Conservation (phyloP, 2,888 invertebrate species). For the Patella pellucida region DNA sequence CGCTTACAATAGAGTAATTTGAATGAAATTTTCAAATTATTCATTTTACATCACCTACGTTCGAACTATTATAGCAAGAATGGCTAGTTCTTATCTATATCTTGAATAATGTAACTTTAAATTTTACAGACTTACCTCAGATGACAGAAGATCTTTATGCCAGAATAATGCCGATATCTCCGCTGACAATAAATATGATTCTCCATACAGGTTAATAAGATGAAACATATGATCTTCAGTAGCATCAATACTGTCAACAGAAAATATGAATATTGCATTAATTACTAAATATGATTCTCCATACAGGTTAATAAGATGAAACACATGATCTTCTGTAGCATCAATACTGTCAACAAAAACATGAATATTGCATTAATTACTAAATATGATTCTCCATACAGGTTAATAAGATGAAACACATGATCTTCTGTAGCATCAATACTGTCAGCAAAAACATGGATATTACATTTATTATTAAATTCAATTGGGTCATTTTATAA, state of each 20-base stretch:
- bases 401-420: conserved; percentile 53
- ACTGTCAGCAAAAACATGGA: conserved; percentile 35
- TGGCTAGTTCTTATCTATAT: no score
- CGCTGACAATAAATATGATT: conserved; percentile 49
- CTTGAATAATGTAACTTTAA: no score
- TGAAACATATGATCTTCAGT: conserved; percentile 49
- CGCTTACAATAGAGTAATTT: no score
- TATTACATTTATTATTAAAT: neutral
- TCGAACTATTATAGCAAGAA: no score
- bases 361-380: neutral
- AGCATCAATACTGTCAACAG: conserved; percentile 49
- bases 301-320: conserved; percentile 57
- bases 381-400: conserved; percentile 49
- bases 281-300: conserved; percentile 45
- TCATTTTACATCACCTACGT: no score
- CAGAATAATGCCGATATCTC: conserved; percentile 64
- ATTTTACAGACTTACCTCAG: conserved; percentile 46
- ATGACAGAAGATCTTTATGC: conserved; percentile 59
- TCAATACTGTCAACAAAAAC: conserved; percentile 43
- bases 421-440: conserved; percentile 48
- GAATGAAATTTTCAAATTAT: no score
- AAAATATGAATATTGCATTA: neutral
- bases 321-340: conserved; percentile 42
- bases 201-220: conserved; percentile 51
- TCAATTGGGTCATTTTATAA: neutral